Conservation (phyloP, 2,888 invertebrate genomes). For the Callosobruchus maculatus region DNA sequence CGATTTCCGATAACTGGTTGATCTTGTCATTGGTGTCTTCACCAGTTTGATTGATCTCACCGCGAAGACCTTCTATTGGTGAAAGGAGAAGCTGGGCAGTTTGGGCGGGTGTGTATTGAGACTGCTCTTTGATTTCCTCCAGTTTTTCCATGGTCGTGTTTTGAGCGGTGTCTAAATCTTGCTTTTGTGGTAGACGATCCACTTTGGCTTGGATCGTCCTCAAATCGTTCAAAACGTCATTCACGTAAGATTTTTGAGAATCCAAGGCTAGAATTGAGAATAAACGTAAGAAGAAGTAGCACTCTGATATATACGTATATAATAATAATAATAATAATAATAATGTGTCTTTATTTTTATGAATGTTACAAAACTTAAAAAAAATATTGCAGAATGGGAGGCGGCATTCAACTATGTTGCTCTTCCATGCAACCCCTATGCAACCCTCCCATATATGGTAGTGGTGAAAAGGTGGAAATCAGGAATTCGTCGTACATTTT, state of each 20-base stretch:
- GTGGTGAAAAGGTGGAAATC: no score
- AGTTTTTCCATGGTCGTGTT: conserved; percentile 55
- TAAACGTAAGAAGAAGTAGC: no score
- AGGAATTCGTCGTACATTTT: conserved; percentile 30
- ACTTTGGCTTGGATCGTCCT: conserved; percentile 35
- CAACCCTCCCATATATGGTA: no score
- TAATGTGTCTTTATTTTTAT: no score
- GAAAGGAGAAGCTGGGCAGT: conserved; percentile 16
- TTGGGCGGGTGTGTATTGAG: conserved; percentile 6
- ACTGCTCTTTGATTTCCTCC: conserved; percentile 21
- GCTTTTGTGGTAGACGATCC: conserved; percentile 47
- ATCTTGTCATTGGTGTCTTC: conserved; percentile 34
- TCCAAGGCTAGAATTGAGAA: conserved; percentile 34
- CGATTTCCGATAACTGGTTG: conserved; percentile 49
- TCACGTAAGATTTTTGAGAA: conserved; percentile 37
- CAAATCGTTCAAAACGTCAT: conserved; percentile 38
- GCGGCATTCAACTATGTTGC: no score
- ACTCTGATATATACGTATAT: no score
- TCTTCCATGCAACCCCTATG: no score
- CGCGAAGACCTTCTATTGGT: conserved; percentile 23
- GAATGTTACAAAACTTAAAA: no score
- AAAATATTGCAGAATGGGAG: no score
- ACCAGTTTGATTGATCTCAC: conserved; percentile 30
- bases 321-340: no score
- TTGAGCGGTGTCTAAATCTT: conserved; percentile 55